Evolutionary conservation across 2,797 vertebrate species (phyloP).

Genomic region (Parambassis ranga): DNA sequence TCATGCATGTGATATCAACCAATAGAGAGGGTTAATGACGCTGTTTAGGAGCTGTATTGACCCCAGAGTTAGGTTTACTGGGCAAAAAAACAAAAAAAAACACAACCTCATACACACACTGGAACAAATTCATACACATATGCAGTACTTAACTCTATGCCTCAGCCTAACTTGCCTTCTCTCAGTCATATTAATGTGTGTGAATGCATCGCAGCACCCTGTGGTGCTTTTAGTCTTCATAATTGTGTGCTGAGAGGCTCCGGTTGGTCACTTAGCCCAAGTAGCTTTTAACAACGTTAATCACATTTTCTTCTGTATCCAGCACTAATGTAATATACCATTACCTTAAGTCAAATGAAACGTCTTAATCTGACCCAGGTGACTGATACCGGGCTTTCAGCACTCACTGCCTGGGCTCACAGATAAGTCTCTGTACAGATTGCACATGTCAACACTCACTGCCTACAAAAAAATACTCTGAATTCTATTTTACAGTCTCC

Average conservation of each 20-base stretch:
- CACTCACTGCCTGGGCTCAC: neutral
- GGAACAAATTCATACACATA: neutral
- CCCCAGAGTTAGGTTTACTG: conserved; percentile 7
- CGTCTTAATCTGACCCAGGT: conserved; percentile 29
- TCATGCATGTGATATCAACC: neutral
- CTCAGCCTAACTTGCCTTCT: neutral
- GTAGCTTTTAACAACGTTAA: conserved; percentile 36
- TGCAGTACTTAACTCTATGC: neutral
- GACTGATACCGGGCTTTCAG: conserved; percentile 11
- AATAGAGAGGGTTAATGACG: conserved; percentile 23
- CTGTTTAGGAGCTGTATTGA: conserved; percentile 20
- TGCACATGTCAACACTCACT: neutral
- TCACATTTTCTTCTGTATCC: conserved; percentile 19
- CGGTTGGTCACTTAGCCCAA: conserved; percentile 37
- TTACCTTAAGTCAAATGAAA: conserved; percentile 10
- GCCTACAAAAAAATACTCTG: no score
- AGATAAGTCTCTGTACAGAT: neutral
- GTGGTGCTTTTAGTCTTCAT: conserved; percentile 30
- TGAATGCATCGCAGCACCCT: conserved; percentile 23
- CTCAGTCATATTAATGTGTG: conserved; percentile 3
- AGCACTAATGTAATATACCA: conserved; percentile 14
- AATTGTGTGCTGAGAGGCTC: conserved; percentile 27
- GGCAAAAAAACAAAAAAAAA: no score
- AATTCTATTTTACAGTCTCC: no score
- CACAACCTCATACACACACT: neutral